These are phyloP conservation scores for Eubasilissa regina DNA, from an alignment of 1,140 invertebrate genomes.

Conservation along the genomic window DNA sequence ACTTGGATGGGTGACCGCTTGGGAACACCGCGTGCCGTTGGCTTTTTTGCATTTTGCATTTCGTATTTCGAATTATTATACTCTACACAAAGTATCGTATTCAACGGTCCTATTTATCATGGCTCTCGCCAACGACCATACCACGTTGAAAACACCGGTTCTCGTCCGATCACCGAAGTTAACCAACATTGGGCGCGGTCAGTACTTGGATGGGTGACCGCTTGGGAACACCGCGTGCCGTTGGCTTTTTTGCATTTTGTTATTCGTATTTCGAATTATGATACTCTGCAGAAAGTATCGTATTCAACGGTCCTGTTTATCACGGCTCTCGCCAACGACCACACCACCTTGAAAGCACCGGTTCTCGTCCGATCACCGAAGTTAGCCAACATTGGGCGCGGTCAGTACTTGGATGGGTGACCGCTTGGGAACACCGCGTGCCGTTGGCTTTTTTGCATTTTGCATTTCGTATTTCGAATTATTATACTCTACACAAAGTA, in stretches of 20 bases:
- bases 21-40: constrained; percentile 58
- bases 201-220: constrained; percentile 60
- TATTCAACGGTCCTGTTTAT: no score
- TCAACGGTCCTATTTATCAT: no score
- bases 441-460: no score
- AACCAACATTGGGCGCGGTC: constrained; percentile 58
- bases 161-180: constrained; percentile 60
- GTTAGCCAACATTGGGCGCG: constrained; percentile 59
- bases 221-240: constrained; percentile 59
- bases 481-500: no score
- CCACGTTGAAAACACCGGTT: constrained; percentile 58
- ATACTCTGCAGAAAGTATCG: no score
- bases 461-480: no score
- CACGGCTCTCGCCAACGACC: constrained; percentile 57
- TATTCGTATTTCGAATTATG: no score
- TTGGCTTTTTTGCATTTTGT: no score
- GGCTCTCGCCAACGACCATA: constrained; percentile 59
- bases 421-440: constrained; percentile 59
- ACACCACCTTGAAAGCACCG: constrained; percentile 57
- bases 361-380: constrained; percentile 60
- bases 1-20: constrained; percentile 60
- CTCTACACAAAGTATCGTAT: no score
- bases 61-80: no score
- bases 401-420: constrained; percentile 59
- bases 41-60: no score